Base-by-base conservation (phyloP, 2,888 invertebrate genomes). In the Spilosoma lubricipeda region DNA sequence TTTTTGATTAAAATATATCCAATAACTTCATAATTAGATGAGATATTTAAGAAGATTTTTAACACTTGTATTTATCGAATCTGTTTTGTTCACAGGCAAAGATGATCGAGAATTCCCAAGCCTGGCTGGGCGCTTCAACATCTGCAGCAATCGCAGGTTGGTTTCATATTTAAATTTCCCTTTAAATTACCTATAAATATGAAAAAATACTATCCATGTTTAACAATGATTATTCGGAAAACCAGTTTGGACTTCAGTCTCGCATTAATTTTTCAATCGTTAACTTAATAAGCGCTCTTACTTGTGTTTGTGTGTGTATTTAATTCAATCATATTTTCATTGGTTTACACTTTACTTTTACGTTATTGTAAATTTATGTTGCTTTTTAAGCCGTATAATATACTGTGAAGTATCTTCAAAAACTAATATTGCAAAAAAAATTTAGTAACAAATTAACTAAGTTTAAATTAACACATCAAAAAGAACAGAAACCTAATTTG, bases 81-180 rank as follows among this genome's bases (percentile, higher is more conserved):
- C 76, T 90, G 92, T 87, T 85, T 90, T 94, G 88, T 93, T 85
- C 83, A 82, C 97, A 98, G 98, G 98, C 98, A 89, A 98, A 98
- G 96, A 97, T 98, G 96, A 96, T 98, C 96, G 98, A 99, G 94
- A 98, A 98, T 86, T 98, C 98, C 84, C 98, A 98, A 93, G 98
- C 98, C 91, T 98, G 98, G 98, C 97, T 98, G 95, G 98, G 98
- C 86, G 97, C 98, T 88, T 98, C 98, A 83, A 98, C 98, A 79
- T 98, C 98, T 79, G 98, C 98, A 88, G 98, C 98, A 89, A 97
- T 98, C 95, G 98, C 98, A 97, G 98, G 98, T 98, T 97, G 97
- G 98, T 97, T 90, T 83, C 18, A 30, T 7, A 18, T 7, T 11
- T n/a, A 59, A 30, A 27, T 13, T 59, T n/a, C n/a, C n/a, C n/a